These are phyloP conservation scores for Dimorphilus gyrociliatus DNA, from an alignment of 2,888 invertebrate species.

Conservation along the genomic window DNA sequence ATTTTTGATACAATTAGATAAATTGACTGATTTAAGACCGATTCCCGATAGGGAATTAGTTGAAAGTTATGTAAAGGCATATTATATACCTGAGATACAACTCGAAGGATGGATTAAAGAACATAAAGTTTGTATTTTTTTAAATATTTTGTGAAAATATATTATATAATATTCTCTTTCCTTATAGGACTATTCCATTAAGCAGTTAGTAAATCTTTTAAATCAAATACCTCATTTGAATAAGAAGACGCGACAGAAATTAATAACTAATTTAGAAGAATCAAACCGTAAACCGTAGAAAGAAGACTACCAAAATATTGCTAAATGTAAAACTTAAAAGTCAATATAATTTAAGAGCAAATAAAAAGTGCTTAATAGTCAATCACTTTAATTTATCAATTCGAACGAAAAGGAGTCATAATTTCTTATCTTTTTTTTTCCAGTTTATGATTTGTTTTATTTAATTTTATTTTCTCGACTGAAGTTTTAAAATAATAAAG, in stretches of 20 bases:
- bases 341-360: too few relatives aligned
- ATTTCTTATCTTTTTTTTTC: too few relatives aligned
- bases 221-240: slow-evolving; percentile 70
- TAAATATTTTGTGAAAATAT: background rate
- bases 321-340: too few relatives aligned
- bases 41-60: slow-evolving; percentile 74
- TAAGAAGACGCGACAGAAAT: slow-evolving; percentile 64
- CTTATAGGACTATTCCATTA: slow-evolving; percentile 63
- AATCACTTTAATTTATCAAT: too few relatives aligned
- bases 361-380: too few relatives aligned
- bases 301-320: too few relatives aligned
- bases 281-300: too few relatives aligned
- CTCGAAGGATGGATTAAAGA: slow-evolving; percentile 75
- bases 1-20: slow-evolving; percentile 67
- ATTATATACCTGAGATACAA: slow-evolving; percentile 71
- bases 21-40: slow-evolving; percentile 59
- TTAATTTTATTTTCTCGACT: too few relatives aligned
- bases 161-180: slow-evolving; percentile 1
- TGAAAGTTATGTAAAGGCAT: slow-evolving; percentile 87
- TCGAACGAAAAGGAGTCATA: too few relatives aligned
- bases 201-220: slow-evolving; percentile 67
- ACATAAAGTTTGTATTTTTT: slow-evolving; percentile 49
- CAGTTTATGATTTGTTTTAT: too few relatives aligned
- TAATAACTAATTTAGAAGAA: slow-evolving; percentile 51
- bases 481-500: too few relatives aligned